Conservation (phyloP, 2,888 invertebrate species). For the Cotesia congregata region DNA sequence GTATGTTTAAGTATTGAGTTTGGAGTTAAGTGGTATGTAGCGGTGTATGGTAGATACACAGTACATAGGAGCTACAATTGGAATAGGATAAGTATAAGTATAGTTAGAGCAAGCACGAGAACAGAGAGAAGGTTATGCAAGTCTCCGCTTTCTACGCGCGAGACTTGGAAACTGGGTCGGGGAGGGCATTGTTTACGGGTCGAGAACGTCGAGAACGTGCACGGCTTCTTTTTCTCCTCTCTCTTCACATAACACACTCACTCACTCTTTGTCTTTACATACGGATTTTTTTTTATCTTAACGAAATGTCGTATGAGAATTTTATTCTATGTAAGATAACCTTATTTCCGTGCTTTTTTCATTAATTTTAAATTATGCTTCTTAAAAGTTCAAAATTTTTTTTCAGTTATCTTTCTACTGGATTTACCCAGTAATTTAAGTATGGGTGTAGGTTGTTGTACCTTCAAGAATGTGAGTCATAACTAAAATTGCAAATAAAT, state of each 20-base stretch:
- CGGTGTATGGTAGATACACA: neutral
- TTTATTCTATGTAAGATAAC: neutral
- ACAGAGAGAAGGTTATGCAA: constrained; percentile 61
- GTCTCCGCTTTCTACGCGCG: constrained; percentile 64
- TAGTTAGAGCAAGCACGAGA: constrained; percentile 20
- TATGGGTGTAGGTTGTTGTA: too few species aligned
- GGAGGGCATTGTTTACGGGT: constrained; percentile 44
- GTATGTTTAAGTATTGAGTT: neutral
- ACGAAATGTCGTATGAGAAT: constrained; percentile 13
- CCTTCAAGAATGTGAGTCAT: too few species aligned
- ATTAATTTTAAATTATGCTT: neutral
- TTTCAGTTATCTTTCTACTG: too few species aligned
- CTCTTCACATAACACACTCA: neutral
- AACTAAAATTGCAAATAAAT: too few species aligned
- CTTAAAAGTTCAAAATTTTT: neutral
- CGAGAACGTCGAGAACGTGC: constrained; percentile 38
- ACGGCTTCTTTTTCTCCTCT: constrained; percentile 22
- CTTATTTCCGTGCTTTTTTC: neutral
- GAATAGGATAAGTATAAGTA: constrained; percentile 26
- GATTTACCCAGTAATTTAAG: too few species aligned
- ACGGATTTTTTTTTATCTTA: neutral
- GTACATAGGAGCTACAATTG: neutral
- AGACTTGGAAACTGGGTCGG: constrained; percentile 67
- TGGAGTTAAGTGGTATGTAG: constrained; percentile 1
- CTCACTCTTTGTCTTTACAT: constrained; percentile 6